phyloP scores from a whole-genome alignment of 2,888 invertebrate genomes.

The Drosophila paramelanica region DNA sequence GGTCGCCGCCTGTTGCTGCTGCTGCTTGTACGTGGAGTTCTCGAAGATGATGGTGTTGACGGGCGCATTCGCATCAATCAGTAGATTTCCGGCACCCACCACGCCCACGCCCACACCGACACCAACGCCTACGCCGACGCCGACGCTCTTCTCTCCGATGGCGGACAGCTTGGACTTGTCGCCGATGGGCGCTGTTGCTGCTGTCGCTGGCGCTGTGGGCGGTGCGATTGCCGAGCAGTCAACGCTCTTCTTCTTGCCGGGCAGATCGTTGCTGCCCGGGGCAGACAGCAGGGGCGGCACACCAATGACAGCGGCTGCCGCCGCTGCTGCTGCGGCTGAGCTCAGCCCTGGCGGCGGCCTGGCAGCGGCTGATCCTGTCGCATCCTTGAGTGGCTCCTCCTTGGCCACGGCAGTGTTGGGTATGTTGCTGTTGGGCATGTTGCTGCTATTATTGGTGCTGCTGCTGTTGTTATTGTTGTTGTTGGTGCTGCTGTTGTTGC shows the following conservation, averaged over 20 bases:
- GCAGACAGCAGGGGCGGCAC: slow-evolving; percentile 25
- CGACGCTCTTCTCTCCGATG: slow-evolving; percentile 65
- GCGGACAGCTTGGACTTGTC: slow-evolving; percentile 68
- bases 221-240: slow-evolving; percentile 44
- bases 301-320: slow-evolving; percentile 37
- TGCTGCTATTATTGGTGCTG: slow-evolving; percentile 50
- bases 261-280: slow-evolving; percentile 46
- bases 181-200: slow-evolving; percentile 42
- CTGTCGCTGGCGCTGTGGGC: slow-evolving; percentile 27
- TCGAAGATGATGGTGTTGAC: slow-evolving; percentile 96
- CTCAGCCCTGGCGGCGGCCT: slow-evolving; percentile 67
- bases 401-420: slow-evolving; percentile 70
- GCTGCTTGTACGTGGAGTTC: slow-evolving; percentile 94
- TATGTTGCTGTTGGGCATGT: slow-evolving; percentile 33
- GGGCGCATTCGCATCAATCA: slow-evolving; percentile 91
- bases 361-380: slow-evolving; percentile 11
- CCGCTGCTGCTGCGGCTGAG: slow-evolving; percentile 49
- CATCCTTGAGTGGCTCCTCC: slow-evolving; percentile 60
- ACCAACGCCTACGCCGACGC: slow-evolving; percentile 26
- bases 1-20: slow-evolving; percentile 55
- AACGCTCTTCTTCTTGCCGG: slow-evolving; percentile 64
- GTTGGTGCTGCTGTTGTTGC: slow-evolving; percentile 40
- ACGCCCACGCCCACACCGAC: slow-evolving; percentile 36
- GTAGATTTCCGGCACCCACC: slow-evolving; percentile 37
- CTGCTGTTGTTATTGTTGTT: slow-evolving; percentile 38